phyloP scores from a whole-genome alignment of 92 coral and sea anemone species.

The Chrysogorgia sp. region DNA sequence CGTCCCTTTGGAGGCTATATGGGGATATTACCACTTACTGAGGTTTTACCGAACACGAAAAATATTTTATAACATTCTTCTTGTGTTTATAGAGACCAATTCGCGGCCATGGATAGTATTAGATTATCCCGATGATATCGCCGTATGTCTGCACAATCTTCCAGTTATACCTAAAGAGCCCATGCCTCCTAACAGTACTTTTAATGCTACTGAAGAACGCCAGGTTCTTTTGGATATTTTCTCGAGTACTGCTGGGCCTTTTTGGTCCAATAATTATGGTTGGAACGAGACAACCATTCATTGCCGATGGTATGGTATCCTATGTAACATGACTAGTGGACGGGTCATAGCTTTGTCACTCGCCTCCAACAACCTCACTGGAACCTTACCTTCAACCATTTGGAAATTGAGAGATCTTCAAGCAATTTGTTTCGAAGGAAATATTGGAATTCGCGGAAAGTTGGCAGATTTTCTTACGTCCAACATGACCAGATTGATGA shows the following conservation, averaged over 20 bases:
- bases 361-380: slow-evolving; percentile 56
- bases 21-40: too few species aligned
- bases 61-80: too few species aligned
- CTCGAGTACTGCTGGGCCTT: slow-evolving; percentile 57
- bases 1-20: too few species aligned
- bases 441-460: slow-evolving; percentile 50
- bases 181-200: slow-evolving; percentile 51
- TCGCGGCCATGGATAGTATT: not conserved
- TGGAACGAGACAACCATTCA: slow-evolving; percentile 61
- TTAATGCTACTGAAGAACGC: slow-evolving; percentile 60
- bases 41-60: too few species aligned
- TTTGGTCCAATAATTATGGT: slow-evolving; percentile 54
- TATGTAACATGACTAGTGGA: slow-evolving; percentile 52
- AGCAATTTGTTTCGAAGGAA: slow-evolving; percentile 50
- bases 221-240: slow-evolving; percentile 64
- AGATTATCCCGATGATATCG: not conserved
- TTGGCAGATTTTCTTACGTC: slow-evolving; percentile 54
- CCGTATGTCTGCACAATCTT: not conserved
- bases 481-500: slow-evolving; percentile 68
- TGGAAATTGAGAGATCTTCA: slow-evolving; percentile 79
- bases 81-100: not conserved
- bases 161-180: slow-evolving; percentile 12
- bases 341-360: slow-evolving; percentile 62
- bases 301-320: slow-evolving; percentile 77
- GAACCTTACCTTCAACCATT: slow-evolving; percentile 59